Percentiles rank a stretch among this genome's conserved stretches.
These are phyloP conservation scores for Sanderia malayensis DNA, from an alignment of 30 jellyfish, hydroid and myxozoan species.

Conservation along the genomic window DNA sequence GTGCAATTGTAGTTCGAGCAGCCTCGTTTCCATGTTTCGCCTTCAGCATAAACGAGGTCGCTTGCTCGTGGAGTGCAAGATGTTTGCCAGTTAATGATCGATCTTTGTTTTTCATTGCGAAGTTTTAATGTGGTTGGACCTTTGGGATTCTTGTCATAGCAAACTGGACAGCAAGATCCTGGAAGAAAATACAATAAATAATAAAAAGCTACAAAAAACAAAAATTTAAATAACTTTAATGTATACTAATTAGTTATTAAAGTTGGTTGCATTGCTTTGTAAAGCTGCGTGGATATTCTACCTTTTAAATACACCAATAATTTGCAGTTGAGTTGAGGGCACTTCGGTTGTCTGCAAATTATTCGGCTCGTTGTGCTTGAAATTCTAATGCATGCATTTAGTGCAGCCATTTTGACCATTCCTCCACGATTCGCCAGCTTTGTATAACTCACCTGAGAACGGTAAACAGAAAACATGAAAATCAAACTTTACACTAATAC, in stretches of 20 bases:
- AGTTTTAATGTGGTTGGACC: constrained; percentile 48
- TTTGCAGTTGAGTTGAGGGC: constrained; percentile 50
- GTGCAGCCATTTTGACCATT: constrained; percentile 64
- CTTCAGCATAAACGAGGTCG: constrained; percentile 54
- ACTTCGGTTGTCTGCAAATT: constrained; percentile 56
- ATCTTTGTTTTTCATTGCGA: constrained; percentile 26
- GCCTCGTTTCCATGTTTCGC: constrained; percentile 62
- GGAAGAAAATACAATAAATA: background rate
- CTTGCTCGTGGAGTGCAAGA: constrained; percentile 42
- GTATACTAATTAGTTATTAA: background rate
- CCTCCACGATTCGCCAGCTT: constrained; percentile 67
- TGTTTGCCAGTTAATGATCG: constrained; percentile 38
- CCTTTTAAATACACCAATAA: constrained; percentile 30
- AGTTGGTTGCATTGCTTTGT: background rate
- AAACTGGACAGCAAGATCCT: constrained; percentile 76
- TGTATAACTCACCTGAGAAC: constrained; percentile 50
- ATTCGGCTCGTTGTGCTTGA: constrained; percentile 39
- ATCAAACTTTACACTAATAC: background rate
- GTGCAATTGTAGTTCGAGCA: constrained; percentile 51
- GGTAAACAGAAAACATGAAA: background rate
- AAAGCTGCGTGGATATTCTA: background rate
- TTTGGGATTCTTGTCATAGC: constrained; percentile 30
- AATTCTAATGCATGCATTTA: constrained; percentile 54
- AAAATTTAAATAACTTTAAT: background rate
- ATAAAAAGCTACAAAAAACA: background rate